Conservation (phyloP, 2,888 invertebrate species). For the Melanargia galathea region DNA sequence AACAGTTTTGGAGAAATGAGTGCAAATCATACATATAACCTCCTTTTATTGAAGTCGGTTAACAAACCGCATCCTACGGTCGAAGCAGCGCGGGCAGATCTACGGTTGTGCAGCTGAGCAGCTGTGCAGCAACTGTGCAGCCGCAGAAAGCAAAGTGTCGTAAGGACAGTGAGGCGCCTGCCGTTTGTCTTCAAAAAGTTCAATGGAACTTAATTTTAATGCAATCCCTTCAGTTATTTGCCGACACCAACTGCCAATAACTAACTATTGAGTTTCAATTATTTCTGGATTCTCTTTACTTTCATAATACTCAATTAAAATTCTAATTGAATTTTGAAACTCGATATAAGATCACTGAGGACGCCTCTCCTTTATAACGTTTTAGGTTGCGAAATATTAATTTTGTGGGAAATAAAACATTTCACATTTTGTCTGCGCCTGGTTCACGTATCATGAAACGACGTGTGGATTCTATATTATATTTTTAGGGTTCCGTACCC, state of each 20-base stretch:
- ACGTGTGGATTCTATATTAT: neutral
- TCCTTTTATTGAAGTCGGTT: no score
- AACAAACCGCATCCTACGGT: no score
- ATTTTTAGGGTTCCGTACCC: neutral
- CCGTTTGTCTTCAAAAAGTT: conserved; percentile 22
- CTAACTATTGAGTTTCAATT: conserved; percentile 35
- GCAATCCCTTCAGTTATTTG: conserved; percentile 30
- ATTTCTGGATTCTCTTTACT: conserved; percentile 34
- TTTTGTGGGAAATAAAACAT: conserved; percentile 9
- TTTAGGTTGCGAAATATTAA: conserved; percentile 7
- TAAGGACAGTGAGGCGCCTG: no score
- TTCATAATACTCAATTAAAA: conserved; percentile 38
- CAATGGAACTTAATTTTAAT: conserved; percentile 33
- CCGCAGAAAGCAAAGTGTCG: no score
- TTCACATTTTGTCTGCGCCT: neutral
- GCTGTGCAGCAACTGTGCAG: no score
- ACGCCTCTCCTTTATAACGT: conserved; percentile 3
- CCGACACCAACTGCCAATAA: conserved; percentile 28
- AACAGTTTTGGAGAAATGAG: no score
- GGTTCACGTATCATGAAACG: neutral
- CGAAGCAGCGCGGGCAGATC: no score
- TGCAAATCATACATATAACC: no score
- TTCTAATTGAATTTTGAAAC: conserved; percentile 36
- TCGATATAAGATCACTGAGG: conserved; percentile 29
- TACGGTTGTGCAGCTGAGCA: no score